phyloP scores from a whole-genome alignment of 64 coral and sea anemone genomes.

The Actinia tenebrosa region DNA sequence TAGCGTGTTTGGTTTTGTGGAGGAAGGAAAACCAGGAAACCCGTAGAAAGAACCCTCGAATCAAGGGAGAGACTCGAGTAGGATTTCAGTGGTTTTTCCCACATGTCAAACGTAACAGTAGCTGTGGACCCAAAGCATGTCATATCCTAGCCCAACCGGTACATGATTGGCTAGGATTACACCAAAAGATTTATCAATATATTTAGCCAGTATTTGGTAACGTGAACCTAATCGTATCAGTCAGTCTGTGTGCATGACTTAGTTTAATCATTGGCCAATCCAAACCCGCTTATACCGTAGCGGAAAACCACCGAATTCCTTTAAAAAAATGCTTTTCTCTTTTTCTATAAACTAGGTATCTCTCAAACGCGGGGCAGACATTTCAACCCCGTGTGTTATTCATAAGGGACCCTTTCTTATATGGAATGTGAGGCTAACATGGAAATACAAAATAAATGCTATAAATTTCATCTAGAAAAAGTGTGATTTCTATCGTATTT shows the following conservation, averaged over 20 bases:
- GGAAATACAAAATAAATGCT: no score
- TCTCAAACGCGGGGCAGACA: no score
- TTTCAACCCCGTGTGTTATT: no score
- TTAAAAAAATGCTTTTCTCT: not conserved
- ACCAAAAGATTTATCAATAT: not conserved
- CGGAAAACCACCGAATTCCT: not conserved
- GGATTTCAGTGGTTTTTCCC: not conserved
- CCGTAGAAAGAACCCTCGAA: no score
- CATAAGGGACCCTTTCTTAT: no score
- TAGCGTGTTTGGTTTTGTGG: no score
- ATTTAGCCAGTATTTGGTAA: not conserved
- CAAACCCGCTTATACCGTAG: not conserved
- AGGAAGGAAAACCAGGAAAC: no score
- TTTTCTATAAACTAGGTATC: not conserved
- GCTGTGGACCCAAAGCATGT: not conserved
- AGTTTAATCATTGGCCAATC: not conserved
- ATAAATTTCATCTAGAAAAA: no score
- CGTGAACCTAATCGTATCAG: constrained; percentile 8
- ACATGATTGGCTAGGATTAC: not conserved
- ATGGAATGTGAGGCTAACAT: no score
- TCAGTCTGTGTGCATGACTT: not conserved
- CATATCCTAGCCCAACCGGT: not conserved
- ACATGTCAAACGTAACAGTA: not conserved
- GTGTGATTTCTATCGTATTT: no score
- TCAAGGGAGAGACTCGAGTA: no score